Conservation (phyloP, 2,113 vertebrate species). For the Brachyistius frenatus region DNA sequence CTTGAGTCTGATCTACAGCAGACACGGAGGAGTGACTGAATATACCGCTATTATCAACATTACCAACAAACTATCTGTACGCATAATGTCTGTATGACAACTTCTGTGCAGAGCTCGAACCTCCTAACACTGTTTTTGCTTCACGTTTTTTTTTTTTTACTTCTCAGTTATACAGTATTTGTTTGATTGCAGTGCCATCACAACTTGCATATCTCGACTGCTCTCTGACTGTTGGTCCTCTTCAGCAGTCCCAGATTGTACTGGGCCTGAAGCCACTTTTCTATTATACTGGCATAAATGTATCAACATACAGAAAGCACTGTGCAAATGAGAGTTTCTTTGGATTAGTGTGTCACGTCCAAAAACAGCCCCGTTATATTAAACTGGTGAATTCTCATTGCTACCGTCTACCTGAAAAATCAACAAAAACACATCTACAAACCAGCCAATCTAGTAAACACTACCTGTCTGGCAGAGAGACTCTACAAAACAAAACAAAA, state of each 20-base stretch:
- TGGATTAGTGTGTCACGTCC: conserved; percentile 74
- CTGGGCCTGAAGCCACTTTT: conserved; percentile 23
- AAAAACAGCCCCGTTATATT: conserved; percentile 50
- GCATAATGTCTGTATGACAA: conserved; percentile 15
- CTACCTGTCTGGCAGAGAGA: conserved; percentile 38
- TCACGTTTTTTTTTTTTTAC: conserved; percentile 19
- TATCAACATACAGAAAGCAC: conserved; percentile 42
- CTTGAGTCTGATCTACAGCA: conserved; percentile 12
- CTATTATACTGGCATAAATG: conserved; percentile 24
- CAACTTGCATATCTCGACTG: neutral
- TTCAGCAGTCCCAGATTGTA: conserved; percentile 19
- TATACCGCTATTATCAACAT: conserved; percentile 8
- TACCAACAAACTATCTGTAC: conserved; percentile 40
- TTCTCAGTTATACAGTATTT: conserved; percentile 19
- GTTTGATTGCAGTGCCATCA: conserved; percentile 34
- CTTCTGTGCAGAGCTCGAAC: conserved; percentile 4
- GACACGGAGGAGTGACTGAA: conserved; percentile 29
- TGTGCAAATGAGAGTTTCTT: conserved; percentile 75
- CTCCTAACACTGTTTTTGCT: conserved; percentile 19
- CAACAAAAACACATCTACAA: conserved; percentile 36
- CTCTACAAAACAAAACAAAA: conserved; percentile 43
- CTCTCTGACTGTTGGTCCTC: conserved; percentile 1
- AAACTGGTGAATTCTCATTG: conserved; percentile 25
- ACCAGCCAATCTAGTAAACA: conserved; percentile 27
- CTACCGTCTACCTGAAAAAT: conserved; percentile 9